Base-by-base conservation (phyloP, 1,140 invertebrate genomes). In the Bombus sylvicola region DNA sequence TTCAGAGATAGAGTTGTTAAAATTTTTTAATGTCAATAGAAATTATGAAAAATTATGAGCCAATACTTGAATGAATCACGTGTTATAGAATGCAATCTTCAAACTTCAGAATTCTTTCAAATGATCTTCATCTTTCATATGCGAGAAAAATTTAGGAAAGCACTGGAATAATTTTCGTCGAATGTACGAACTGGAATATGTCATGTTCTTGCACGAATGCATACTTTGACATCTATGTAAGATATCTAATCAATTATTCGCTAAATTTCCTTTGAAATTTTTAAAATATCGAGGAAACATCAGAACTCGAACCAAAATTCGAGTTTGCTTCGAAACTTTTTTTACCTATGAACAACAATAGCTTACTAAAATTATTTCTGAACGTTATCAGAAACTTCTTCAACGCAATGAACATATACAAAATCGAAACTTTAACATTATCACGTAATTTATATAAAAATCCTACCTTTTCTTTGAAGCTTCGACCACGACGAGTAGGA, bases 401-500 rank as follows among this genome's bases (percentile, higher is more conserved):
- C 2, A 13, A 25, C 1, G 0, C 25, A 10, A 13, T 15, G 3
- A 41, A 71, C 0, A n/a, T n/a, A 5, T 15, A 15, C 1, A 43
- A 43, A n/a, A 43, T 18, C 15, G 12, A 73, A 43, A 73, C 4
- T 73, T 0, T 31, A 41, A 13, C 28, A 13, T 41, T 77, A 13
- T 22, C 5, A 10, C n/a, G 1, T 34, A 43, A 41, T 47, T 31
- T 39, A 39, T 12, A 31, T 2, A n/a, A 41, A n/a, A 75, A 39
- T 28, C 87, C 78, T 47, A 89, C 75, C 87, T 80, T 59, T 22
- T 89, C 5, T n/a, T 53, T 15, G 31, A 62, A 12, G 22, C 6
- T 59, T 62, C 31, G 28, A 47, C 34, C 28, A 80, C 80, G 88
- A 59, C 15, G 77, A 83, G 64, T 6, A 34, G 9, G 3, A n/a